A percentile compares a stretch with the other conserved stretches of the same genome.
Conservation (phyloP, 2,113 vertebrate species). For the Spermophilus dauricus region DNA sequence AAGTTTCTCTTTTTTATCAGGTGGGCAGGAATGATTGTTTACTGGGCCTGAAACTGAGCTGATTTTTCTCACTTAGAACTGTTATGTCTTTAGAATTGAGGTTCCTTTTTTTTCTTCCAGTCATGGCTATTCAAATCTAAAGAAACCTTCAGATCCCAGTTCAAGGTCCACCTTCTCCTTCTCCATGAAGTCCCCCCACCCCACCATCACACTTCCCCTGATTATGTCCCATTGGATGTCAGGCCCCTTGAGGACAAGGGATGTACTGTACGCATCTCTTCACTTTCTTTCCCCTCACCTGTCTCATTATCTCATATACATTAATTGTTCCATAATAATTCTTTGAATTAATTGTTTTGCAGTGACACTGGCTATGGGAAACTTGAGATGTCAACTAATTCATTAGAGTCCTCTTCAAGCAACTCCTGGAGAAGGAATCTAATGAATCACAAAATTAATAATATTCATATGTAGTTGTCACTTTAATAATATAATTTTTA, state of each 20-base stretch:
- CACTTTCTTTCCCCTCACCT: neutral
- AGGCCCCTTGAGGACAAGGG: neutral
- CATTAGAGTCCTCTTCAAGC: neutral
- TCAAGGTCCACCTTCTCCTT: neutral
- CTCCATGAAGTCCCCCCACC: neutral
- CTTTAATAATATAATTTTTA: neutral
- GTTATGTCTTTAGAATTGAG: neutral
- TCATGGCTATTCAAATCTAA: neutral
- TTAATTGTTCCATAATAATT: neutral
- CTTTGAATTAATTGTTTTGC: conserved; percentile 47
- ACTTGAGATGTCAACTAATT: neutral
- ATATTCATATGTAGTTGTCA: neutral
- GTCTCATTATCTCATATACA: neutral
- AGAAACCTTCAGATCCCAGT: neutral
- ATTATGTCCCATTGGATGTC: neutral
- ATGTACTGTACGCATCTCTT: neutral
- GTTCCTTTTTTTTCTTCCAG: neutral
- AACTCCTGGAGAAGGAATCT: neutral
- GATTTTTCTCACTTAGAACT: neutral
- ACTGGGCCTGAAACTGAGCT: neutral
- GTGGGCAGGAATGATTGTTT: neutral
- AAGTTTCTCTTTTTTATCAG: neutral
- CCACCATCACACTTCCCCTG: neutral
- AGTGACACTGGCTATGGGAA: neutral
- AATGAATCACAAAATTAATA: conserved; percentile 4